Evolutionary conservation across 37 sponge, comb jelly and placozoan species (phyloP), one percentile per base, ranked within the genome.

Genomic region (Tethya wilhelma): DNA sequence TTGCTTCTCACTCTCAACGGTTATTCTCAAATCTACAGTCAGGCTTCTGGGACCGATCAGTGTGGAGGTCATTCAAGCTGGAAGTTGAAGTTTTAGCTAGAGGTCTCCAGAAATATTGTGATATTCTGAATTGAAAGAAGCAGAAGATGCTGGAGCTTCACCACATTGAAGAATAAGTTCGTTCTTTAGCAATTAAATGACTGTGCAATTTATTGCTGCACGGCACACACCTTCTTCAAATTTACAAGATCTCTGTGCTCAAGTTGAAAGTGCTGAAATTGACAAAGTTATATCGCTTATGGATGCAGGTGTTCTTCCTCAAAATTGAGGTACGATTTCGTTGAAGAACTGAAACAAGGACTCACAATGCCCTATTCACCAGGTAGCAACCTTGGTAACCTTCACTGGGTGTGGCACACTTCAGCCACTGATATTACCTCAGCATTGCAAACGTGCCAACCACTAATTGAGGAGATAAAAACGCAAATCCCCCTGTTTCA

Each of bases 321-420:
- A 20, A 43, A 49, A 83, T 74, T 56, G 75, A 31, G 84, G 19
- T 74, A 75, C 65, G 75, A 74, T 23, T 36, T 56, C 25, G 30
- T 83, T 40, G 56, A 83, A 33, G 29, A 12, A 12, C 62, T 81
- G 26, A 81, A 81, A 44, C 22, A 71, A 22, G 80, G 80, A 44
- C 64, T 28, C 9, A 41, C 40, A 25, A 77, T 77, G n/a, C n/a
- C 83, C 45, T 82, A 77, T 41, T 70, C 79, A 36, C 64, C 67
- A 65, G 90, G 90, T 59, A 69, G 55, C 33, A 81, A 56, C 36
- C 28, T 83, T 30, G 84, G 84, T 6, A 83, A 89, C 36, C 56
- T 71, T 9, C 70, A 75, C 36, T 83, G 67, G 39, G 43, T 83
- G 38, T 89, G 84, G 90, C 43, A 65, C 6, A 44, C 32, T 25